Evolutionary conservation across 2,888 invertebrate species (phyloP), one percentile per base, ranked within the genome.

Genomic region (Oscheius onirici): DNA sequence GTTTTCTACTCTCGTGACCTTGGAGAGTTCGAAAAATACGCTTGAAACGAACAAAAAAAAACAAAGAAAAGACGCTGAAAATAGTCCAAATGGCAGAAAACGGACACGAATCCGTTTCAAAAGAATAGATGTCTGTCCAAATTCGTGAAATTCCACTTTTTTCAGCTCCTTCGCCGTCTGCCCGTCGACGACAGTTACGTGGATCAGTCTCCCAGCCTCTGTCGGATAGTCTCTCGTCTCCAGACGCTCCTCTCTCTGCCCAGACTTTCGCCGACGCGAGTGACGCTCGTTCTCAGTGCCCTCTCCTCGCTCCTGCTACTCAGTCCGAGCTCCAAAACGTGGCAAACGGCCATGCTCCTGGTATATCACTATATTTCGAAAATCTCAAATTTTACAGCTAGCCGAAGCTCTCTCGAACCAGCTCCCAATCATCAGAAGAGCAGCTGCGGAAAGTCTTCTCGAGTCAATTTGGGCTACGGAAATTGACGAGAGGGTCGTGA

Each of bases 361-460:
- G 68, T 68, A 40, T 40, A 20, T 11, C 13, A 11, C 10, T 13
- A 10, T 15, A 13, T 1, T 0, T 3, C 20, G 3, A 46, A 46
- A 46, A 46, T 10, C 20, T 46, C 8, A 22, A 15, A 13, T 34
- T 22, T 60, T 83, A 69, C 69, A 84, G 84, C 70, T 83, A 17
- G 68, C 84, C 11, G 73, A 73, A 0, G 57, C 74, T n/a, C 73
- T 86, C 10, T 61, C 61, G 13, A 79, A 80, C 22, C 71, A 71
- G 17, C 71, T 78, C 22, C 79, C 82, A 8, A 74, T 77, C 8
- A 60, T 86, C 13, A 69, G 86, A 13, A 74, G 82, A 46, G 57
- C 70, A 22, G 80, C 84, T 0, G 86, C 86, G 22, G 83, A 86
- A 24, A 71, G 78, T 41, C 70, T 87, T 5, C 82, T 84, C 54